phyloP scores from a whole-genome alignment of 2,888 invertebrate species.

The Drosophila diplacantha region DNA sequence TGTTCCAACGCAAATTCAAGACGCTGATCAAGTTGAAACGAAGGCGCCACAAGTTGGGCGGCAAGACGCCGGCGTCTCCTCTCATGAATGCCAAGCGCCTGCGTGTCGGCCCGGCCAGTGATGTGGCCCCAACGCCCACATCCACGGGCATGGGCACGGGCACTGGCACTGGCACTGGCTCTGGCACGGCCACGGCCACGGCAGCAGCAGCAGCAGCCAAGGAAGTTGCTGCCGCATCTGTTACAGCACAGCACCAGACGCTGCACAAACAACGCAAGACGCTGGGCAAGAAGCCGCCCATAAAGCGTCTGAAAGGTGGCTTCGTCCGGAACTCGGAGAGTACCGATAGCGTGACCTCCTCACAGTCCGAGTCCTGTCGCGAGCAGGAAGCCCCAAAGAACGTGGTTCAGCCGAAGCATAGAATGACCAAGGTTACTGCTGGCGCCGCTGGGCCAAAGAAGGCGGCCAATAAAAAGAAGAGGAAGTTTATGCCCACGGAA shows the following conservation, averaged over 20 bases:
- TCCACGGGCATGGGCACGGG: too few relatives aligned
- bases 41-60: conserved; percentile 47
- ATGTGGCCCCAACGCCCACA: neutral
- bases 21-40: conserved; percentile 52
- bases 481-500: conserved; percentile 47
- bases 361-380: conserved; percentile 9
- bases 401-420: conserved; percentile 8
- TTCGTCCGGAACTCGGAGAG: conserved; percentile 13
- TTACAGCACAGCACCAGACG: neutral
- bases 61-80: conserved; percentile 2
- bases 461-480: conserved; percentile 27
- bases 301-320: neutral
- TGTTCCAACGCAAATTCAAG: conserved; percentile 65
- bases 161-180: too few relatives aligned
- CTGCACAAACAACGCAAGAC: neutral
- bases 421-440: neutral
- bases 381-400: conserved; percentile 3
- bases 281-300: neutral
- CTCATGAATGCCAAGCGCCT: conserved; percentile 20
- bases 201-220: neutral
- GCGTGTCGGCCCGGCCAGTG: conserved; percentile 9
- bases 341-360: conserved; percentile 12
- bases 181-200: neutral
- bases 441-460: neutral
- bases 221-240: neutral